Evolutionary conservation across 2,888 invertebrate genomes (phyloP), one percentile per base, ranked within the genome.

Genomic region (Metalampra italica): DNA sequence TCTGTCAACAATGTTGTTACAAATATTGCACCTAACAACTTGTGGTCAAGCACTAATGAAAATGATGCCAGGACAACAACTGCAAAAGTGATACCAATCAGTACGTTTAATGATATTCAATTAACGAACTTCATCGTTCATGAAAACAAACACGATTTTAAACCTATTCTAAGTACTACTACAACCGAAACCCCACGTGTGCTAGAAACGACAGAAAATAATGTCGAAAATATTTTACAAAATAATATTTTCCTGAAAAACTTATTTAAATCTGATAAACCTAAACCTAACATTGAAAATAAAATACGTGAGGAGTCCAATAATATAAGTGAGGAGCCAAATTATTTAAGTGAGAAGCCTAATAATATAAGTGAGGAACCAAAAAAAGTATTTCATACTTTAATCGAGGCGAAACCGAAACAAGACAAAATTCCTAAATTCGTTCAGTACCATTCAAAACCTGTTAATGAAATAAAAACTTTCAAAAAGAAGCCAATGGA

Each of bases 231-330:
- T 15, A 64, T 75, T 13, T 60, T 89, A 29, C 65, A 70, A 54
- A 72, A 77, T 1, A 89, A 89, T 48, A 73, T 87, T 45, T 89
- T 88, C 56, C 59, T 89, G 13, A 83, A 77, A 64, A 79, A 78
- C 54, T 48, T 87, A 39, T 64, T 82, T n/a, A 73, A 61, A 29
- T 53, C 57, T 3, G 47, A 52, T 32, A 62, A 67, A 9, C 54
- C 55, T 22, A 62, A 70, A 45, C 53, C 62, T 36, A 57, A 59
- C 36, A 48, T 47, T 37, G 47, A 49, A 2, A 64, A 66, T 32
- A 68, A 68, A 49, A 51, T 29, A 22, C 36, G 1, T 9, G 46
- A 49, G 13, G 40, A 12, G 36, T 29, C 29, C 36, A 46, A 64
- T 51, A 53, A 59, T 49, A 51, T 36, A 22, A 46, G 3, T 9